Percentiles rank a stretch among this genome's conserved stretches.
phyloP scores from a whole-genome alignment of 2,888 invertebrate species.

The Rotaria socialis region DNA sequence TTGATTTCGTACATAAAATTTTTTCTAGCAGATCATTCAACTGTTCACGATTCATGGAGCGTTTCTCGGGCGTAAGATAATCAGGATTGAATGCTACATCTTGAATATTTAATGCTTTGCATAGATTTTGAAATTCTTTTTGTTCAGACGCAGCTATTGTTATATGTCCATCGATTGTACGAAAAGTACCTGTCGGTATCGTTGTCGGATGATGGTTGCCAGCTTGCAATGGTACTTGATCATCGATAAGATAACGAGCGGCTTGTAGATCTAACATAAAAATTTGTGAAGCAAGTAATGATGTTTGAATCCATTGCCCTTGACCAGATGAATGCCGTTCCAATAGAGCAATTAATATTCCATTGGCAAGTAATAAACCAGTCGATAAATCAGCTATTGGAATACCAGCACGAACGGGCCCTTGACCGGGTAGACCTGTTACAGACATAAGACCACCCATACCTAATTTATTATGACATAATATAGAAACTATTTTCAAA shows the following conservation, averaged over 20 bases:
- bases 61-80: not conserved
- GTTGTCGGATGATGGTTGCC: constrained; percentile 34
- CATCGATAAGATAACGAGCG: constrained; percentile 11
- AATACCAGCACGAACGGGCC: constrained; percentile 24
- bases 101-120: not conserved
- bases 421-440: constrained; percentile 23
- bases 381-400: constrained; percentile 17
- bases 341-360: not conserved
- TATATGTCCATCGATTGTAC: not conserved
- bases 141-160: not conserved
- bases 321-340: not conserved
- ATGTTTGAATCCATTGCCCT: constrained; percentile 12
- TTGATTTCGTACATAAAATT: not conserved
- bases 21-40: not conserved
- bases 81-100: not conserved
- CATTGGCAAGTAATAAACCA: constrained; percentile 20
- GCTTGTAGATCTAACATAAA: constrained; percentile 35
- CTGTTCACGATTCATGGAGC: constrained; percentile 4
- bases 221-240: not conserved
- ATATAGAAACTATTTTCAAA: too few relatives aligned
- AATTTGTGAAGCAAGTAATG: constrained; percentile 10
- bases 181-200: constrained; percentile 19
- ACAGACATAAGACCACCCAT: constrained; percentile 30
- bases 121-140: not conserved
- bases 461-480: not conserved